Conservation (phyloP, 2,888 invertebrate species). For the Pachydiplax longipennis region DNA sequence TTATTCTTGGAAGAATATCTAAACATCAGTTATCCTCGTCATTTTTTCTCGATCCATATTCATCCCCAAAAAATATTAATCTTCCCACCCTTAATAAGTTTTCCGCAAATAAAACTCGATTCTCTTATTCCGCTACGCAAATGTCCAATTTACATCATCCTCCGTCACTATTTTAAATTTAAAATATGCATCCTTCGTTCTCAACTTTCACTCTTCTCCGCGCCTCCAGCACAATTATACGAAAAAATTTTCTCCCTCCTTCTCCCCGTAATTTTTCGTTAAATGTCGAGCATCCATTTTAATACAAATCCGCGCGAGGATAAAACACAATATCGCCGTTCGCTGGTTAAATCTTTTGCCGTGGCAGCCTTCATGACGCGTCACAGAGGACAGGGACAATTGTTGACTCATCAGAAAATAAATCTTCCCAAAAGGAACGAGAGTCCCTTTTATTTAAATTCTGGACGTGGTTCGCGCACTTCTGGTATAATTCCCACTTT, state of each 20-base stretch:
- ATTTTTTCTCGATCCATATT: not conserved
- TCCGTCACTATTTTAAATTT: not conserved
- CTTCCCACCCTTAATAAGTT: not conserved
- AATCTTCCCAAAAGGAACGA: not conserved
- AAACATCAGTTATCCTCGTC: not conserved
- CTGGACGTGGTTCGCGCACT: not conserved
- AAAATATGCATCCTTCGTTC: not conserved
- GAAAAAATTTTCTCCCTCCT: not conserved
- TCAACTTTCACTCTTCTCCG: not conserved
- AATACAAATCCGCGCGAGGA: not conserved
- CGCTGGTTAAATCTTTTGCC: not conserved
- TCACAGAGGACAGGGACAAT: not conserved
- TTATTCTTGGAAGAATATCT: not conserved
- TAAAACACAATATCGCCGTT: no score
- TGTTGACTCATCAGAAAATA: not conserved
- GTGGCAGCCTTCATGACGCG: not conserved
- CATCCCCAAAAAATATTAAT: not conserved
- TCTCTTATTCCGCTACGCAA: not conserved
- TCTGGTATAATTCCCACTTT: not conserved
- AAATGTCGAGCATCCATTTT: not conserved
- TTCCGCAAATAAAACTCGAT: not conserved
- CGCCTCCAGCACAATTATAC: not conserved
- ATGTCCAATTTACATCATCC: not conserved
- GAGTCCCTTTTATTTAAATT: not conserved
- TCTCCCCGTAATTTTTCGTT: not conserved